These are phyloP conservation scores for Anoplolepis gracilipes DNA, from an alignment of 1,140 invertebrate genomes.

Conservation along the genomic window DNA sequence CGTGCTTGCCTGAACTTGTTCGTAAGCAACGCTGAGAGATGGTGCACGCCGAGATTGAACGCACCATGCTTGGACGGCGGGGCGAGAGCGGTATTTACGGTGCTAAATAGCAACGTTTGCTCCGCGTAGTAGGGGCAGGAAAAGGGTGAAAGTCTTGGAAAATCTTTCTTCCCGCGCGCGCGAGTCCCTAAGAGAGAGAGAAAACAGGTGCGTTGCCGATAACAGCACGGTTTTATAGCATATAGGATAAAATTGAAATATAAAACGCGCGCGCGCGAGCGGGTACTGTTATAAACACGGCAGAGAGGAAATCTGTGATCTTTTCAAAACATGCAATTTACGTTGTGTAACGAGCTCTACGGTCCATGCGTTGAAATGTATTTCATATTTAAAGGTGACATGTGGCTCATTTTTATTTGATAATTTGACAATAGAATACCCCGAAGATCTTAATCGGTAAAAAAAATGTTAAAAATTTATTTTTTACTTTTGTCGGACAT, in stretches of 20 bases:
- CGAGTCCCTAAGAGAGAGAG: not conserved
- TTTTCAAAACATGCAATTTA: constrained; percentile 56
- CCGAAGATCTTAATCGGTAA: no score
- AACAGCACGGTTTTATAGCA: not conserved
- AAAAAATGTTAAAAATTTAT: no score
- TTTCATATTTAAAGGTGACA: not conserved
- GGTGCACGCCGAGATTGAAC: constrained; percentile 55
- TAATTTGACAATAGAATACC: no score
- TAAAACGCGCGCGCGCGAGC: constrained; percentile 55
- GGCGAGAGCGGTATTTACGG: constrained; percentile 30
- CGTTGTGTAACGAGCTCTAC: constrained; percentile 54
- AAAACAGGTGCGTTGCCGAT: constrained; percentile 62
- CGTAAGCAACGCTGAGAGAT: constrained; percentile 39
- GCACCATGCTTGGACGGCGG: constrained; percentile 31
- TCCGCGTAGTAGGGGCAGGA: constrained; percentile 31
- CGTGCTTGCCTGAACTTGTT: constrained; percentile 67
- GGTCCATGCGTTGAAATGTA: not conserved
- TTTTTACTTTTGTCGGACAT: no score
- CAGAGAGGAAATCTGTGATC: constrained; percentile 53
- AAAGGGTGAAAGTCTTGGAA: constrained; percentile 76
- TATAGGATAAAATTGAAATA: constrained; percentile 69
- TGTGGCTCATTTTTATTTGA: no score
- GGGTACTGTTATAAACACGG: constrained; percentile 65
- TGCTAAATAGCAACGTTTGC: constrained; percentile 40
- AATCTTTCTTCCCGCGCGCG: constrained; percentile 58